Evolutionary conservation across 2,113 vertebrate species (phyloP).

Genomic region (Motacilla tschutschensis): DNA sequence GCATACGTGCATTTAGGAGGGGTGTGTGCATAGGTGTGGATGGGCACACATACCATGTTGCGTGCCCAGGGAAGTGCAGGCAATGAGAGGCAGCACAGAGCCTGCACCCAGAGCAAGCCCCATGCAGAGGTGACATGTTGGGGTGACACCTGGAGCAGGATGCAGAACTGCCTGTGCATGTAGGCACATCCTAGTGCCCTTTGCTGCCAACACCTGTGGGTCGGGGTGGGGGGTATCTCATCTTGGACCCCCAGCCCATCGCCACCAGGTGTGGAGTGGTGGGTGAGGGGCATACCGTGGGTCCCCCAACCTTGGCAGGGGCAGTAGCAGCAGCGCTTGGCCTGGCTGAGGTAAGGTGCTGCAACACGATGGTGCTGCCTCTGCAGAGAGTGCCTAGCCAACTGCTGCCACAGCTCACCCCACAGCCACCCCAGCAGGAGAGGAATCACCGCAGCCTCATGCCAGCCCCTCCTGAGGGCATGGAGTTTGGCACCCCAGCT

Average conservation of each 20-base stretch:
- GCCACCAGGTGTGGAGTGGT: rapidly evolving
- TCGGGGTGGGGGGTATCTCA: neutral
- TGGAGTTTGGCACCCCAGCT: neutral
- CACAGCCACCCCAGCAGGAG: neutral
- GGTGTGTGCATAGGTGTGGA: rapidly evolving
- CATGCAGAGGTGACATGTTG: rapidly evolving
- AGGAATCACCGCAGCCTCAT: rapidly evolving
- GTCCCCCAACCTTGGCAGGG: rapidly evolving
- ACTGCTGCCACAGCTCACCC: rapidly evolving
- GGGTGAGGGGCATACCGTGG: rapidly evolving
- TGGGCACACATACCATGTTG: rapidly evolving
- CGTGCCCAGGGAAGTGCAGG: rapidly evolving
- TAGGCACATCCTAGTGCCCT: neutral
- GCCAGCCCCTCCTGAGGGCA: neutral
- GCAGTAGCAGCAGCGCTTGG: rapidly evolving
- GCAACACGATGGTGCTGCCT: neutral
- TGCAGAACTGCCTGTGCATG: neutral
- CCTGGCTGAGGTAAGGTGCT: rapidly evolving
- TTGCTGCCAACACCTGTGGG: neutral
- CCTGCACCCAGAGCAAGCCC: neutral
- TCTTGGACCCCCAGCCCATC: neutral
- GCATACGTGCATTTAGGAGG: neutral
- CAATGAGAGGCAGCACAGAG: neutral
- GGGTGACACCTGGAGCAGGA: neutral
- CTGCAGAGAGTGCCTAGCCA: neutral